A percentile compares a stretch with the other conserved stretches of the same genome.
These are phyloP conservation scores for Tenualosa thibaudeaui DNA, from an alignment of 2,797 vertebrate genomes.

Conservation along the genomic window DNA sequence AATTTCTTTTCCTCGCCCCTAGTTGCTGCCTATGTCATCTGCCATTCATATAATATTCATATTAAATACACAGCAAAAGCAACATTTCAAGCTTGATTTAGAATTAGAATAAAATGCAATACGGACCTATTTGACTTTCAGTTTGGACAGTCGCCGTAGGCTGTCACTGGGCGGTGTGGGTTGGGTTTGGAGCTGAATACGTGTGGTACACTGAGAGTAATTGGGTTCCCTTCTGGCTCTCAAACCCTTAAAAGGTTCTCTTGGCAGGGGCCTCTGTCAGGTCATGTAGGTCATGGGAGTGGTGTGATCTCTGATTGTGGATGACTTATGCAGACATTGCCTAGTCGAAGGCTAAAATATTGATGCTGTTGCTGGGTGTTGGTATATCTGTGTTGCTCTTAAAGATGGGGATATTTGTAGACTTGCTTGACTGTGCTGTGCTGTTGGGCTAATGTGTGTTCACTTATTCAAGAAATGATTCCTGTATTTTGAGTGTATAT, in stretches of 20 bases:
- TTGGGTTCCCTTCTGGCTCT: conserved; percentile 8
- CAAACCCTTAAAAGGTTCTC: not conserved
- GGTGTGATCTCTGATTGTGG: conserved; percentile 5
- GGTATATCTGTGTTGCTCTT: not conserved
- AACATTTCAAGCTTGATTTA: not conserved
- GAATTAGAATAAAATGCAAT: not conserved
- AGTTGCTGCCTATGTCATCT: not conserved
- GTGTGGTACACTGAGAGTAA: not conserved
- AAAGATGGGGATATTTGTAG: not conserved
- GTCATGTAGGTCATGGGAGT: conserved; percentile 6
- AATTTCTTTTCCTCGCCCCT: not conserved
- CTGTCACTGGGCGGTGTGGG: not conserved
- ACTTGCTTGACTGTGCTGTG: not conserved
- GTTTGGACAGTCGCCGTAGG: not conserved
- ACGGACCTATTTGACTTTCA: not conserved
- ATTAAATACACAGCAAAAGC: not conserved
- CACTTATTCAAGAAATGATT: not conserved
- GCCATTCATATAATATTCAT: not conserved
- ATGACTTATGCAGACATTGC: conserved; percentile 21
- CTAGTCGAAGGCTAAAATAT: conserved; percentile 6
- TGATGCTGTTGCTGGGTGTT: conserved; percentile 23
- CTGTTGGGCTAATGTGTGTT: not conserved
- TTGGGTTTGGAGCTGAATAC: not conserved
- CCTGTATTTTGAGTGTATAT: not conserved
- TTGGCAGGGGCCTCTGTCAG: not conserved